These are phyloP conservation scores for Apogon hyalosoma DNA, from an alignment of 2,797 vertebrate genomes.

Conservation along the genomic window DNA sequence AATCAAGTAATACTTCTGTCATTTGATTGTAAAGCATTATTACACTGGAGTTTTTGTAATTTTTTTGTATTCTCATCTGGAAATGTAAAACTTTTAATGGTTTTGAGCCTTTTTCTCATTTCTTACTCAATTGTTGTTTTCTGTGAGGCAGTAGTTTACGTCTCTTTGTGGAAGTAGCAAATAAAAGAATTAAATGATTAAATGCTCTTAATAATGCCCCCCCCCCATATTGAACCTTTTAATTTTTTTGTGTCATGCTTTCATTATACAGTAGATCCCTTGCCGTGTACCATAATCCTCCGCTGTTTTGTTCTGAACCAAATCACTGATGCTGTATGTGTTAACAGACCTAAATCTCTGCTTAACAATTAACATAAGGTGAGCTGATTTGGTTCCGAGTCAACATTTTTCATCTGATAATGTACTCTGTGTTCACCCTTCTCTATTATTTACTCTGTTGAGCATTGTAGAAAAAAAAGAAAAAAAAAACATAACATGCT, in stretches of 20 bases:
- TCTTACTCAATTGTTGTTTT: too few relatives aligned
- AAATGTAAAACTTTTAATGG: too few relatives aligned
- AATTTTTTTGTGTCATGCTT: background rate
- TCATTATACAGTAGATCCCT: constrained; percentile 4
- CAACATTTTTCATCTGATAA: constrained; percentile 1
- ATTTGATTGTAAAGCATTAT: too few relatives aligned
- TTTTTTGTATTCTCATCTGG: too few relatives aligned
- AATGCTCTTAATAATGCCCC: too few relatives aligned
- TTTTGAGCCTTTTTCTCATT: too few relatives aligned
- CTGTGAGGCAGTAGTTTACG: too few relatives aligned
- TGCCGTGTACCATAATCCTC: constrained; percentile 28
- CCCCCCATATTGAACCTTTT: too few relatives aligned
- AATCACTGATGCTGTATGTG: background rate
- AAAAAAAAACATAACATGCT: background rate
- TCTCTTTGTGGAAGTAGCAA: too few relatives aligned
- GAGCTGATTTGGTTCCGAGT: constrained; percentile 7
- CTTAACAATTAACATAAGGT: background rate
- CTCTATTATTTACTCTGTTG: constrained; percentile 45
- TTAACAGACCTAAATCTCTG: constrained; percentile 17
- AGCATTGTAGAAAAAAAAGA: constrained; percentile 4
- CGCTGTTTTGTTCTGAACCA: background rate
- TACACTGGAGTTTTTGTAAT: too few relatives aligned
- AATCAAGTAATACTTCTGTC: too few relatives aligned
- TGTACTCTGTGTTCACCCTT: constrained; percentile 10
- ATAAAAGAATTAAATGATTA: too few relatives aligned